Evolutionary conservation across 2,797 vertebrate genomes (phyloP).

Genomic region (Melopsittacus undulatus): DNA sequence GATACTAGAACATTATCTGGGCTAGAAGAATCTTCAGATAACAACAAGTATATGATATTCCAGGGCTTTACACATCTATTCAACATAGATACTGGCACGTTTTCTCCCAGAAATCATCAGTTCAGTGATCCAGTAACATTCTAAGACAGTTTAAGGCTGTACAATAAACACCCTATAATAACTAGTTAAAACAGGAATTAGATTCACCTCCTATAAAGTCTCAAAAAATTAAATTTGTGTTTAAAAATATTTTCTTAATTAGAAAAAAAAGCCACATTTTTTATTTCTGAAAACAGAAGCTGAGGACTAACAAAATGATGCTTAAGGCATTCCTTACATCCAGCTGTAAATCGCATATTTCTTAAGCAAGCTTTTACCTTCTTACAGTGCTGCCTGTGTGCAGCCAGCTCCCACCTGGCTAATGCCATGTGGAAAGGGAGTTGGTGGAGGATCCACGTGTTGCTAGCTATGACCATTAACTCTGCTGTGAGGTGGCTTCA

Average conservation of each 20-base stretch:
- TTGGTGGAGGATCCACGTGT: neutral
- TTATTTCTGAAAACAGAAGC: neutral
- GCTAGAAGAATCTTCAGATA: neutral
- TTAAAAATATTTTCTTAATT: neutral
- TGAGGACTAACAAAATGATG: rapidly evolving
- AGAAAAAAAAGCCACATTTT: neutral
- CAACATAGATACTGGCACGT: neutral
- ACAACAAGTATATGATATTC: neutral
- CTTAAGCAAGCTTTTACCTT: neutral
- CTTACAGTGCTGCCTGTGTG: neutral
- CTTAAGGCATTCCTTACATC: neutral
- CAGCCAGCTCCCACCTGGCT: neutral
- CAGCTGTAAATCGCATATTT: neutral
- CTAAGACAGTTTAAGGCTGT: neutral
- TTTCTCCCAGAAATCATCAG: neutral
- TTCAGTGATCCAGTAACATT: neutral
- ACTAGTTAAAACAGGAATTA: neutral
- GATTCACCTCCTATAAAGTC: neutral
- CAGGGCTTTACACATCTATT: neutral
- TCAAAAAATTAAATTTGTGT: rapidly evolving
- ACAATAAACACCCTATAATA: neutral
- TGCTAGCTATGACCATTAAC: neutral
- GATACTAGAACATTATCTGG: neutral
- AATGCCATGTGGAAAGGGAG: neutral
- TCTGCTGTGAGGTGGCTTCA: neutral